Conservation (phyloP, 2,888 invertebrate genomes). For the Cataglyphis cursor region DNA sequence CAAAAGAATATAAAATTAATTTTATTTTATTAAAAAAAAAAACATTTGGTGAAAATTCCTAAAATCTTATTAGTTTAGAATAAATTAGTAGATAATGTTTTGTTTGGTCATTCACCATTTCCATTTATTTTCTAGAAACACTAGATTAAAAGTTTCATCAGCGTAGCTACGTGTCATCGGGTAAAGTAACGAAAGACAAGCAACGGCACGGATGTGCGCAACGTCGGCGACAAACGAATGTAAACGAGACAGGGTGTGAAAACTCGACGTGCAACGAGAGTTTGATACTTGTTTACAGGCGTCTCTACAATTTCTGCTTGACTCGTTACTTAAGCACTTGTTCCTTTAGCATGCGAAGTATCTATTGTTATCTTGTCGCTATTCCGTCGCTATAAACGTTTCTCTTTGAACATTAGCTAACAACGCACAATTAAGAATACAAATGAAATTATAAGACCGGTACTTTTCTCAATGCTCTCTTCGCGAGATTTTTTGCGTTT, state of each 20-base stretch:
- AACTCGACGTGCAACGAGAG: slow-evolving; percentile 74
- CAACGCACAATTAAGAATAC: slow-evolving; percentile 2
- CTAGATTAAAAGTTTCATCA: slow-evolving; percentile 64
- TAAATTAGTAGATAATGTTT: slow-evolving; percentile 5
- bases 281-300: slow-evolving; percentile 76
- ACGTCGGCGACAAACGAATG: slow-evolving; percentile 73
- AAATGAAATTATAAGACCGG: neutral
- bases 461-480: neutral
- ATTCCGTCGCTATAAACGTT: slow-evolving; percentile 19
- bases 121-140: slow-evolving; percentile 41
- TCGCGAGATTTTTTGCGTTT: neutral
- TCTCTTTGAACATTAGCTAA: slow-evolving; percentile 14
- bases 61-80: neutral
- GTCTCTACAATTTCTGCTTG: slow-evolving; percentile 68
- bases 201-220: slow-evolving; percentile 57
- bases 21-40: neutral
- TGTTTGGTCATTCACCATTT: slow-evolving; percentile 1
- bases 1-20: neutral
- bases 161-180: slow-evolving; percentile 33
- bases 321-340: slow-evolving; percentile 56
- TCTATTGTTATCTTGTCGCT: slow-evolving; percentile 46
- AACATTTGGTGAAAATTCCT: neutral
- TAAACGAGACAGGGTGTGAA: slow-evolving; percentile 73
- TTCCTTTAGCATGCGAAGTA: slow-evolving; percentile 45
- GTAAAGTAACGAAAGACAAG: slow-evolving; percentile 66